Conservation (phyloP, 2,113 vertebrate species). For the Pimephales promelas region DNA sequence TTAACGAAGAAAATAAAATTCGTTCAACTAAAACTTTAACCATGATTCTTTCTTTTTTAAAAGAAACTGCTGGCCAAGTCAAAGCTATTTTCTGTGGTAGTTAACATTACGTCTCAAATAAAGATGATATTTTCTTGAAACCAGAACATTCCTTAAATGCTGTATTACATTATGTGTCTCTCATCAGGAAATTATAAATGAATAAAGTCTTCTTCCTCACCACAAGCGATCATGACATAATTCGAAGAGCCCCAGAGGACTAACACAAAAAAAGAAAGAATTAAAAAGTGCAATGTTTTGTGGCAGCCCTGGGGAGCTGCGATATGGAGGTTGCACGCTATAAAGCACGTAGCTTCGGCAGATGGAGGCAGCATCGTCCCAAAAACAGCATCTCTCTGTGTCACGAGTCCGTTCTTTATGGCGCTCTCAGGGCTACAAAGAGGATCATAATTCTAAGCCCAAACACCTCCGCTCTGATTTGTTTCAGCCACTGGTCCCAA, state of each 20-base stretch:
- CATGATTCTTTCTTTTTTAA: neutral
- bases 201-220: neutral
- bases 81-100: neutral
- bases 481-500: conserved; percentile 41
- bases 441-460: conserved; percentile 41
- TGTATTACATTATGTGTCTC: neutral
- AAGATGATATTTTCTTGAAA: neutral
- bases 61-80: neutral
- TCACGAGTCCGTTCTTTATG: conserved; percentile 46
- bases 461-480: conserved; percentile 45
- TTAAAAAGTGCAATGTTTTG: conserved; percentile 41
- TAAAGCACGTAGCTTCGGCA: conserved; percentile 36
- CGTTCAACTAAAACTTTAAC: neutral
- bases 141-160: neutral
- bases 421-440: conserved; percentile 44
- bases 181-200: neutral
- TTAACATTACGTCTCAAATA: neutral
- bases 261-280: neutral
- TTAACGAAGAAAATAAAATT: neutral
- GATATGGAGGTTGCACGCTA: conserved; percentile 31
- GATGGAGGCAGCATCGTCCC: conserved; percentile 15
- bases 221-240: neutral
- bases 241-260: neutral
- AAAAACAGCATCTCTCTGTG: conserved; percentile 41
- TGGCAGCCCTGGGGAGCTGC: conserved; percentile 16